Evolutionary conservation across 2,888 invertebrate genomes (phyloP), one percentile per base, ranked within the genome.

Genomic region (Polylopha cassiicola): DNA sequence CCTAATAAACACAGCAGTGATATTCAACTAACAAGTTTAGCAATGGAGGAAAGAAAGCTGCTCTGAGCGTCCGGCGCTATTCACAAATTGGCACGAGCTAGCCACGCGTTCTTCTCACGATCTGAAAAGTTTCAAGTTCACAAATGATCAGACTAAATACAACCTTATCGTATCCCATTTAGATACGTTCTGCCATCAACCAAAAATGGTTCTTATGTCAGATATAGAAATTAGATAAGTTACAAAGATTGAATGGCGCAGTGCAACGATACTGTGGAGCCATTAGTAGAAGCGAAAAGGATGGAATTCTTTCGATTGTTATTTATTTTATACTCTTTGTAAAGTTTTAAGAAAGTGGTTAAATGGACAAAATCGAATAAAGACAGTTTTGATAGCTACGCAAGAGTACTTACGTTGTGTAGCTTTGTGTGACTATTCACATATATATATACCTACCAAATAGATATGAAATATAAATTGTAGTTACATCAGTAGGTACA

Each of bases 51-150:
- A 84, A 82, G 80, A 82, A 82, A 82, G 81, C 78, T 70, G 76
- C 75, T 71, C 62, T 65, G 58, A 75, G 78, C 80, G 77, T 75
- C 77, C 78, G 76, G 73, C 72, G 76, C 75, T 80, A 77, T 78
- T 77, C 80, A 80, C 84, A 82, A 82, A 81, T 84, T 82, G 81
- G 80, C 81, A 82, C 82, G 82, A 82, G 81, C 80, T 73, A 68
- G 74, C 71, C 82, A 81, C 81, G 79, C 81, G 79, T 69, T 64
- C 48, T 43, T 26, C 44, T 44, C 21, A 39, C 51, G 47, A 46
- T 39, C 23, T 41, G 43, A 39, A 73, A 65, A 18, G 55, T 28
- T 54, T 30, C 51, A 73, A 59, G 46, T n/a, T n/a, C 51, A 34
- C 41, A 21, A 26, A 22, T 8, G 10, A 5, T n/a, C 29, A 53